Conservation (phyloP, 35 echinoderm and acorn worm genomes). For the Chiridota heheva region DNA sequence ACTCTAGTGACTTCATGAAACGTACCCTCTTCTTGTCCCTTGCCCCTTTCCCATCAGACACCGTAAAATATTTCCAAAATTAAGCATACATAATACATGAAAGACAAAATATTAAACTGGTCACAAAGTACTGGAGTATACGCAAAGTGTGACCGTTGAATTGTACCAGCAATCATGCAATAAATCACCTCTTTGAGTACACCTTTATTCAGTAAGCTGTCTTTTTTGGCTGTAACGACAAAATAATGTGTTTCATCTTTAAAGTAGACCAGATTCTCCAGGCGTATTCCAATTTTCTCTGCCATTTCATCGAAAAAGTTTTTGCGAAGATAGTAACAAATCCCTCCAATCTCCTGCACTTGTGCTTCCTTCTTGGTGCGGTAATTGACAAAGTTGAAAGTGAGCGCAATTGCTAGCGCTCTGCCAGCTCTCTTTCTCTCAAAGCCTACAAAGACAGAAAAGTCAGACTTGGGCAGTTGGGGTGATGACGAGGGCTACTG, state of each 20-base stretch:
- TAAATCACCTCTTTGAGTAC: slow-evolving; percentile 38
- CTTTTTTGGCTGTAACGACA: slow-evolving; percentile 57
- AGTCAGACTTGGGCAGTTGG: neutral
- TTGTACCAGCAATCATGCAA: too few species aligned
- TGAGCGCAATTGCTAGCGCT: slow-evolving; percentile 38
- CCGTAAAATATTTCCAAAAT: too few species aligned
- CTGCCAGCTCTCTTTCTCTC: slow-evolving; percentile 27
- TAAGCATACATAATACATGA: too few species aligned
- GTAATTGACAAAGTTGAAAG: slow-evolving; percentile 47
- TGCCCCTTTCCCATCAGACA: too few species aligned
- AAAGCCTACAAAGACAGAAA: slow-evolving; percentile 14
- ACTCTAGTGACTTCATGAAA: too few species aligned
- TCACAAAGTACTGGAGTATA: too few species aligned
- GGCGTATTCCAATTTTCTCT: neutral
- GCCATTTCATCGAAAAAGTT: slow-evolving; percentile 55
- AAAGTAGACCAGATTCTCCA: slow-evolving; percentile 51
- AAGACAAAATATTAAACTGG: too few species aligned
- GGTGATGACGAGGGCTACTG: neutral
- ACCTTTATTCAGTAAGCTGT: slow-evolving; percentile 26
- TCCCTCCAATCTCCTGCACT: slow-evolving; percentile 44
- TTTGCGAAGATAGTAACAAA: slow-evolving; percentile 25
- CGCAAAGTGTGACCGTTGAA: too few species aligned
- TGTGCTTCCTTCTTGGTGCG: slow-evolving; percentile 19
- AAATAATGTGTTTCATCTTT: slow-evolving; percentile 55
- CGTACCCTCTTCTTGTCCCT: too few species aligned